phyloP scores from a whole-genome alignment of 2,888 invertebrate species.

The Abrostola tripartita region DNA sequence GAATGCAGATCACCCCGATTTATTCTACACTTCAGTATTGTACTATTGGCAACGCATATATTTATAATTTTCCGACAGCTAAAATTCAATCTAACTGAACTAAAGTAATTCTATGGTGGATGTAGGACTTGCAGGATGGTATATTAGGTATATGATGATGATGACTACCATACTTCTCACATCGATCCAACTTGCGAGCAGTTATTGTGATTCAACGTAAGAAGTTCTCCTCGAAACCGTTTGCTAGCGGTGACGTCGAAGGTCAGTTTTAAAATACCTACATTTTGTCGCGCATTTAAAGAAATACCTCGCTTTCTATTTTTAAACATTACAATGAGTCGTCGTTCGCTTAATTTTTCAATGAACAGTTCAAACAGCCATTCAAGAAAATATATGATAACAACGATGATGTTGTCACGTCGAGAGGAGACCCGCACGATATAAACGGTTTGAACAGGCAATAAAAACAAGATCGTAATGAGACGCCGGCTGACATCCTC shows the following conservation, averaged over 20 bases:
- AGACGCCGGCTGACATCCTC: not conserved
- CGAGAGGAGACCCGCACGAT: not conserved
- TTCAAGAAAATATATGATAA: not conserved
- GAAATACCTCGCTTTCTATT: not conserved
- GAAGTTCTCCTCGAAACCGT: not conserved
- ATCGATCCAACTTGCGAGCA: no score
- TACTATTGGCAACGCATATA: no score
- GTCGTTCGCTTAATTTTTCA: not conserved
- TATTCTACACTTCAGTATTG: no score
- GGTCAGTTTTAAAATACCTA: not conserved
- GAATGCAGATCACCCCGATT: no score
- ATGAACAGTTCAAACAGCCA: not conserved
- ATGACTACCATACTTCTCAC: no score
- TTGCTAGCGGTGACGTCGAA: not conserved
- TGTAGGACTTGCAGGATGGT: no score
- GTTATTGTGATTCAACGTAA: no score
- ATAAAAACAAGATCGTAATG: conserved; percentile 1
- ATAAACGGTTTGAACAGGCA: not conserved
- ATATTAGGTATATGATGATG: no score
- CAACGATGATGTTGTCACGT: not conserved
- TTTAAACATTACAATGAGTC: not conserved
- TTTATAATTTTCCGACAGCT: no score
- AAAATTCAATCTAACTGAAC: no score
- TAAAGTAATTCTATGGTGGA: no score
- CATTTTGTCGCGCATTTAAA: not conserved